Evolutionary conservation across 2,113 vertebrate genomes (phyloP).

Genomic region (Poeciliopsis retropinna): DNA sequence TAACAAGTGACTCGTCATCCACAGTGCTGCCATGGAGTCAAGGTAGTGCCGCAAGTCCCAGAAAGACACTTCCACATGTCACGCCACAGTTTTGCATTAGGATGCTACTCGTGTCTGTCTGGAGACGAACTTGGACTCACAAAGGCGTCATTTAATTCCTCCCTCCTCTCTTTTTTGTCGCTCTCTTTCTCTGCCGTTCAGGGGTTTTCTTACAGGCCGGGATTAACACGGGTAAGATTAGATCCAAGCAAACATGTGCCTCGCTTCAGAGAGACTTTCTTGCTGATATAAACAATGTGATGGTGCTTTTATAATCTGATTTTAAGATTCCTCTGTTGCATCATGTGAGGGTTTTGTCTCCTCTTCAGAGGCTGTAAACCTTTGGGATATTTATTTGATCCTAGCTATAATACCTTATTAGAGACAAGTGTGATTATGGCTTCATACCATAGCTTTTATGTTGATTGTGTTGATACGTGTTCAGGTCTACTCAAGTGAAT

Average conservation of each 20-base stretch:
- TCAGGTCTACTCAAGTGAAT: conserved; percentile 53
- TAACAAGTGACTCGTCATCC: conserved; percentile 22
- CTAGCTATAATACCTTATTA: conserved; percentile 65
- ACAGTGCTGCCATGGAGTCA: conserved; percentile 33
- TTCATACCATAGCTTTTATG: conserved; percentile 70
- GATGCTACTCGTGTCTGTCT: conserved; percentile 72
- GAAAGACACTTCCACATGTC: conserved; percentile 64
- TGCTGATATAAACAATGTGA: conserved; percentile 30
- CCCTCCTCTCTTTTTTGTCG: conserved; percentile 11
- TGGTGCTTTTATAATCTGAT: conserved; percentile 8
- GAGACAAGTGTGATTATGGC: conserved; percentile 57
- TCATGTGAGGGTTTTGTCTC: not conserved
- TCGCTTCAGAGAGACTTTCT: conserved; percentile 42
- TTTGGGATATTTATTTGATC: conserved; percentile 50
- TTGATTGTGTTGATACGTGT: conserved; percentile 74
- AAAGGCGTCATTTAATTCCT: conserved; percentile 66
- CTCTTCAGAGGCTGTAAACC: conserved; percentile 39
- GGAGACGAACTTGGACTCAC: conserved; percentile 62
- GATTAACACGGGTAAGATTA: conserved; percentile 69
- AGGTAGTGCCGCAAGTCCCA: conserved; percentile 58
- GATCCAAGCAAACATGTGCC: conserved; percentile 64
- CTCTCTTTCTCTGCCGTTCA: conserved; percentile 35
- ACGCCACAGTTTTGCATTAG: conserved; percentile 66
- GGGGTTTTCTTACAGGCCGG: conserved; percentile 57
- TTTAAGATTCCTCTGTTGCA: not conserved